Evolutionary conservation across 2,888 invertebrate species (phyloP), one percentile per base, ranked within the genome.

Genomic region (Gymnosoma rotundatum): DNA sequence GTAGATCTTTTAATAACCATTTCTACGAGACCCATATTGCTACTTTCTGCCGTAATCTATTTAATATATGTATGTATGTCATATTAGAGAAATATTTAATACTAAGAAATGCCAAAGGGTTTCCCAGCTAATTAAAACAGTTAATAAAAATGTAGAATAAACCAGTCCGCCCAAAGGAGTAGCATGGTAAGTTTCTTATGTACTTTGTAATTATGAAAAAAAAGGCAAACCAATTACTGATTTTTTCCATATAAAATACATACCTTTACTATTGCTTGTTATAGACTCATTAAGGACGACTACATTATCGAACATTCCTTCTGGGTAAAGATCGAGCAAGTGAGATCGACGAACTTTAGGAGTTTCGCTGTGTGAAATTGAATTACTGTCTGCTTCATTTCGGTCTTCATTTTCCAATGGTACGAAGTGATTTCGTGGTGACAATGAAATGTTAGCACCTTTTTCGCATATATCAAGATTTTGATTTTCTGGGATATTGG

Each of bases 271-370:
- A 38, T 87, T 83, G 20, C 88, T 83, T 20, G 80, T 58, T 60
- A 72, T 60, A 69, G 64, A 38, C 3, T 83, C 75, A 14, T 66
- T 67, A 8, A 69, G 69, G 8, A 60, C 73, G 14, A 45, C 67
- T 36, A 76, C 74, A 60, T 60, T 78, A 63, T 67, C 58, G 66
- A 89, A 91, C 5, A 88, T 87, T 56, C 90, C 87, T 87, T 89
- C 92, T 0, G 92, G 91, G 81, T 94, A 94, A 0, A 95, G 88
- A 85, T 93, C 93, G 69, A 93, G 92, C 50, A 94, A 90, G 88
- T 94, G 94, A 3, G 93, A 94, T 86, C 93, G 93, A 88, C 92
- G 88, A 20, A 70, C 74, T 70, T 88, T 88, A n/a, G 60, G 67
- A 58, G 87, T 87, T 52, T 88, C 89, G 42, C 14, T 64, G 66